A percentile compares a stretch with the other conserved stretches of the same genome.
These are phyloP conservation scores for Caranx ignobilis DNA, from an alignment of 2,113 vertebrate species.

Conservation along the genomic window DNA sequence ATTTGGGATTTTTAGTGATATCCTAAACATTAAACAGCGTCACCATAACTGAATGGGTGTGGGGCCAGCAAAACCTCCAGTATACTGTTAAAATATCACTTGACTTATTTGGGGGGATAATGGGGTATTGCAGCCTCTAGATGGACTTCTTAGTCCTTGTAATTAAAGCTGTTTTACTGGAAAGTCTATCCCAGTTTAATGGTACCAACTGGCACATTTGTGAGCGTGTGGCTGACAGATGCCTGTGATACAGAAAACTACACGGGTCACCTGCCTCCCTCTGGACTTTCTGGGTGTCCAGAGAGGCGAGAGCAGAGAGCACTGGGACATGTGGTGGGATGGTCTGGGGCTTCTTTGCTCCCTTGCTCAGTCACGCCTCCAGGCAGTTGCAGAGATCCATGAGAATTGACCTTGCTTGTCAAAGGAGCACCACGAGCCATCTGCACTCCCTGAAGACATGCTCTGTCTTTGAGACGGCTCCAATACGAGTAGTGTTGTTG, in stretches of 20 bases:
- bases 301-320: conserved; percentile 17
- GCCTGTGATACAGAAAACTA: background rate
- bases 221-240: conserved; percentile 6
- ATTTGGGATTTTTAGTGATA: too few species aligned
- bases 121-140: background rate
- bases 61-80: background rate
- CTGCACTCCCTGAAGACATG: conserved; percentile 22
- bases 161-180: background rate
- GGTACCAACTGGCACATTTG: conserved; percentile 3
- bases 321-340: conserved; percentile 23
- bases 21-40: too few species aligned
- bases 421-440: conserved; percentile 25
- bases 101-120: background rate
- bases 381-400: conserved; percentile 22
- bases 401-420: conserved; percentile 3
- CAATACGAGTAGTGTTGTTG: background rate
- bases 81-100: background rate
- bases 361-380: conserved; percentile 9
- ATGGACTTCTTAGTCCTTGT: background rate
- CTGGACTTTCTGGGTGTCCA: conserved; percentile 20
- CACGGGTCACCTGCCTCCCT: conserved; percentile 26
- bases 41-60: background rate
- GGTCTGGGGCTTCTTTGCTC: background rate
- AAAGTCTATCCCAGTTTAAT: background rate
- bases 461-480: background rate